Base-by-base conservation (phyloP, 2,113 vertebrate genomes). In the Bos indicus region DNA sequence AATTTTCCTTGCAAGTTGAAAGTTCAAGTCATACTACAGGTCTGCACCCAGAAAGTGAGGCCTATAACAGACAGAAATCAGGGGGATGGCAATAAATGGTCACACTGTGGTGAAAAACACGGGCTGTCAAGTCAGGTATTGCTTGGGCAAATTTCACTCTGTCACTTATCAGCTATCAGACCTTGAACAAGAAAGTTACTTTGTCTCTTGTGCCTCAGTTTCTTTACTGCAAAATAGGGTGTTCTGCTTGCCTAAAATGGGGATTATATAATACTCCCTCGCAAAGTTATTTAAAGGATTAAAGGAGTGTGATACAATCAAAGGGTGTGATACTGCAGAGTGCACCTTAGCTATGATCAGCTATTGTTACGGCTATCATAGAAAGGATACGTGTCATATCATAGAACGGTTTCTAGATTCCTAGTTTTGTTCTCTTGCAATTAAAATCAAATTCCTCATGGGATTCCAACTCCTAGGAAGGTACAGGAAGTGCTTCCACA, bases 271-370 rank as follows among this genome's bases (percentile, higher is more conserved):
- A 62, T 13, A 6, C 26, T 67, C 46, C n/a, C 86, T 83, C 71
- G 46, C 33, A 95, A 92, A 92, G 48, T 60, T 95, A 48, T 54
- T 94, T 97, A 67, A 93, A 96, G 57, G 46, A 81, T 67, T 95
- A 96, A 94, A 46, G 91, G 46, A 96, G 60, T 64, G 60, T 64
- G 60, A 64, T 33, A 64, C 74, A 90, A 36, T 97, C 62, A 95
- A 94, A 94, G 28, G 17, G 46, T 7, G 2, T 60, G 46, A 48
- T 25, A 54, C 12, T 25, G 87, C n/a, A 71, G 15, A 90, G 28
- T 59, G 6, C 3, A 56, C 46, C 48, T 60, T 40, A 85, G 28
- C 71, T 80, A 80, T 87, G 43, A 93, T 40, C 64, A 84, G 19
- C 71, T 88, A 48, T 81, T 46, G 91, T n/a, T 64, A 77, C 11